Conservation (phyloP, 2,888 invertebrate genomes). For the Cheilosia variabilis region DNA sequence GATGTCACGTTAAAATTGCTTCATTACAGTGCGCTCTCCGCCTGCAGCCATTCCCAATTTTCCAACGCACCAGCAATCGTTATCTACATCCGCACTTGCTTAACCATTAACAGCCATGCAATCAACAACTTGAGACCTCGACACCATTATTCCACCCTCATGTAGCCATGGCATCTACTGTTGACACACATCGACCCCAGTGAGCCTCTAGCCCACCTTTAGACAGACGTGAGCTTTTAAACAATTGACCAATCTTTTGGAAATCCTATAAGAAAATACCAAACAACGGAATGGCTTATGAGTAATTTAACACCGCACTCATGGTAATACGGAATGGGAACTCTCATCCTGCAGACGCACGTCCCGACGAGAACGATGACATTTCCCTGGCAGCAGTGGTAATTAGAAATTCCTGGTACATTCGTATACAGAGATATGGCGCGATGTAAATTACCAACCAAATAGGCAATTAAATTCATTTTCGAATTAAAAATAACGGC, state of each 20-base stretch:
- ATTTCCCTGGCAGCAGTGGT: slow-evolving; percentile 47
- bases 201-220: not conserved
- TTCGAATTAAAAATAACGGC: slow-evolving; percentile 73
- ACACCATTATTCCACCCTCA: slow-evolving; percentile 53
- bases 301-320: slow-evolving; percentile 57
- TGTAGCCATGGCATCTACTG: slow-evolving; percentile 38
- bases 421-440: slow-evolving; percentile 28
- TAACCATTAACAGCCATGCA: slow-evolving; percentile 54
- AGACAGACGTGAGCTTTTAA: slow-evolving; percentile 6
- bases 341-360: slow-evolving; percentile 56
- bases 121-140: slow-evolving; percentile 64
- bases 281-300: slow-evolving; percentile 41
- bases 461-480: slow-evolving; percentile 72
- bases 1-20: slow-evolving; percentile 53
- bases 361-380: slow-evolving; percentile 23
- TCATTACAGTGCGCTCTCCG: slow-evolving; percentile 40
- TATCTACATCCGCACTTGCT: slow-evolving; percentile 22
- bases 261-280: slow-evolving; percentile 37
- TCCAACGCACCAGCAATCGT: slow-evolving; percentile 17
- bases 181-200: slow-evolving; percentile 38
- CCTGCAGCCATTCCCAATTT: not conserved
- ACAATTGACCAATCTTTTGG: slow-evolving; percentile 39
- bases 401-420: slow-evolving; percentile 70
- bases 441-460: slow-evolving; percentile 44
- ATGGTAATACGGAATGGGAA: not conserved